A percentile compares a stretch with the other conserved stretches of the same genome.
Conservation (phyloP, 2,113 vertebrate genomes). For the Oryzias curvinotus region DNA sequence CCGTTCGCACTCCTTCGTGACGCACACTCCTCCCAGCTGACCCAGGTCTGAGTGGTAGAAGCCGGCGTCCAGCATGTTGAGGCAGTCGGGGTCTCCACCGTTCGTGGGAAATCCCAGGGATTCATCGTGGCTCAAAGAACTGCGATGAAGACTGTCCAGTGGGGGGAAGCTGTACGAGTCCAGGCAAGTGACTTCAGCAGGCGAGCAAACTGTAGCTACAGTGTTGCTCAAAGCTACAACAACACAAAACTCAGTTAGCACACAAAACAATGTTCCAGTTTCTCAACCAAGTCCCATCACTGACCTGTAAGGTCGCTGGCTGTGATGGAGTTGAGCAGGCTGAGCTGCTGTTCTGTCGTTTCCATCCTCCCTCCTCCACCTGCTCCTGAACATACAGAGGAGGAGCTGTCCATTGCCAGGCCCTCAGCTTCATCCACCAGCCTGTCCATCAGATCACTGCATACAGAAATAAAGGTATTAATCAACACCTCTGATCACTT, state of each 20-base stretch:
- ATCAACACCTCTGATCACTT: too few species aligned
- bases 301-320: constrained; percentile 95
- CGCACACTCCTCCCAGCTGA: constrained; percentile 81
- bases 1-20: constrained; percentile 88
- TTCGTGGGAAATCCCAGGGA: constrained; percentile 86
- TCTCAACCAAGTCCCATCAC: neutral
- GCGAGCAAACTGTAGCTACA: constrained; percentile 88
- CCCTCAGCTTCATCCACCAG: constrained; percentile 95
- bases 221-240: constrained; percentile 88
- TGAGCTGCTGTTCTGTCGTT: constrained; percentile 89
- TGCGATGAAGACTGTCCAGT: constrained; percentile 86
- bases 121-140: constrained; percentile 88
- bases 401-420: constrained; percentile 84
- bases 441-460: constrained; percentile 95
- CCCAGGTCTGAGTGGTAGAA: constrained; percentile 94
- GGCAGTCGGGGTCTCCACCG: constrained; percentile 90
- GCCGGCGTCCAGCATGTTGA: constrained; percentile 95
- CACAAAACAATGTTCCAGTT: neutral
- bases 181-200: constrained; percentile 85
- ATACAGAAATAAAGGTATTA: neutral
- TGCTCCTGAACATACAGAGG: constrained; percentile 84
- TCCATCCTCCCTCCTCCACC: constrained; percentile 82
- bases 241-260: constrained; percentile 5
- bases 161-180: constrained; percentile 87
- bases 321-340: constrained; percentile 92